A percentile compares a stretch with the other conserved stretches of the same genome.
phyloP scores from a whole-genome alignment of 2,113 vertebrate species.

The Lipophrys pholis region DNA sequence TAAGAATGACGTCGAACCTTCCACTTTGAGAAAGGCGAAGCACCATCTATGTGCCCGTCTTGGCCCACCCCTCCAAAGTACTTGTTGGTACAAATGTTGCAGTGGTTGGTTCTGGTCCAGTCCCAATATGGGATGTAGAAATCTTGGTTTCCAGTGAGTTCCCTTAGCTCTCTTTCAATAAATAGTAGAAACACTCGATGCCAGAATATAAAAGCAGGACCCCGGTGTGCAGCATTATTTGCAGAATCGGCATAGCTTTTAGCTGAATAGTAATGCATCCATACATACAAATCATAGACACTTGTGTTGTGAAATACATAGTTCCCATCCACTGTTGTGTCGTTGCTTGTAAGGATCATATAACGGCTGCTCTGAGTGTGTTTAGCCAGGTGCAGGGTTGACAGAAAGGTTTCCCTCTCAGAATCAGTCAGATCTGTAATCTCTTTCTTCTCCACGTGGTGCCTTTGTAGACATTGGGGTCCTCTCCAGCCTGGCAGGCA shows the following conservation, averaged over 20 bases:
- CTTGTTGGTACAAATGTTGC: conserved; percentile 56
- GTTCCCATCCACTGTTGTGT: conserved; percentile 29
- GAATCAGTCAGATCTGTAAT: conserved; percentile 41
- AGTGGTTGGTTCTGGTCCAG: conserved; percentile 51
- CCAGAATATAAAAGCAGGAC: conserved; percentile 56
- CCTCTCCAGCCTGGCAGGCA: conserved; percentile 49
- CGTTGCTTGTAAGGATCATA: conserved; percentile 42
- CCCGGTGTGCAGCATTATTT: conserved; percentile 49
- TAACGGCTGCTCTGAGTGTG: conserved; percentile 36
- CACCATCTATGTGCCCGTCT: conserved; percentile 25
- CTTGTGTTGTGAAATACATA: conserved; percentile 38
- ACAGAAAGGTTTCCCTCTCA: conserved; percentile 45
- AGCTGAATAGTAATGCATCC: conserved; percentile 61
- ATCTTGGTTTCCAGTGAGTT: conserved; percentile 48
- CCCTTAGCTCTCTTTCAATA: conserved; percentile 56
- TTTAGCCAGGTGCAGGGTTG: conserved; percentile 47
- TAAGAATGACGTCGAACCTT: conserved; percentile 32
- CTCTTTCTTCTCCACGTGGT: conserved; percentile 32
- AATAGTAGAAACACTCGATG: conserved; percentile 49
- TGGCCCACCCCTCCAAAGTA: conserved; percentile 39
- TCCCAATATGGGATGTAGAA: conserved; percentile 64
- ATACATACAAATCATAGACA: conserved; percentile 54
- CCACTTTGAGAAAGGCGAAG: conserved; percentile 55
- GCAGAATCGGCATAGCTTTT: conserved; percentile 6
- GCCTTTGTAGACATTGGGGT: conserved; percentile 4